These are phyloP conservation scores for Chloromyia formosa DNA, from an alignment of 2,888 invertebrate species.

Conservation along the genomic window DNA sequence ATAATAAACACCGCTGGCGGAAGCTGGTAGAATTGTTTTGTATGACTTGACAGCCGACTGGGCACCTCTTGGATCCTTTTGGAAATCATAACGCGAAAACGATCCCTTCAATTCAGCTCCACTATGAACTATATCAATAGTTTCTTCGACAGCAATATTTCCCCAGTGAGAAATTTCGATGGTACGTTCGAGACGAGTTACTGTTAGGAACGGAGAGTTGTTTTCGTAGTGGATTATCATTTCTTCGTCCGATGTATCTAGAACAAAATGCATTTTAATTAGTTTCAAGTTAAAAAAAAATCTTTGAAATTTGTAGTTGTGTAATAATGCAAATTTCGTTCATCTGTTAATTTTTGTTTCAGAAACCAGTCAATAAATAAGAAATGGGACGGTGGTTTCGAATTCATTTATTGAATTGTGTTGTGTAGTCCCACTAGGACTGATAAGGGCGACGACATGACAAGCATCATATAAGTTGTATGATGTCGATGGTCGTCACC, in stretches of 20 bases:
- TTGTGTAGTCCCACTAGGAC: too few species aligned
- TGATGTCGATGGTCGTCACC: too few species aligned
- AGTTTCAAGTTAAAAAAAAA: not conserved
- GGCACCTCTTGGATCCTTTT: conserved; percentile 88
- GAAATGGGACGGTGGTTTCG: too few species aligned
- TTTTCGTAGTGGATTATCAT: conserved; percentile 93
- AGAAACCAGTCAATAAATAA: too few species aligned
- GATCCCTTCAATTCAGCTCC: conserved; percentile 94
- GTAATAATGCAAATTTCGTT: too few species aligned
- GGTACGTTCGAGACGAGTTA: conserved; percentile 82
- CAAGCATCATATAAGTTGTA: too few species aligned
- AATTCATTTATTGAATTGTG: too few species aligned
- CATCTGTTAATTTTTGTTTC: too few species aligned
- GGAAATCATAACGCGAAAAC: conserved; percentile 97
- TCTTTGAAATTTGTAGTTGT: too few species aligned
- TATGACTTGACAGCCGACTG: conserved; percentile 92
- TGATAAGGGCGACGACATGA: too few species aligned
- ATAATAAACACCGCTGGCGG: conserved; percentile 96
- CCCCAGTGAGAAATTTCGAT: conserved; percentile 99
- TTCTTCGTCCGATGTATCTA: conserved; percentile 71
- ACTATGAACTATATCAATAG: conserved; percentile 88
- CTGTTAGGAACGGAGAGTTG: conserved; percentile 95
- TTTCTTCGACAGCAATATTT: conserved; percentile 96
- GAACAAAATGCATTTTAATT: conserved; percentile 31
- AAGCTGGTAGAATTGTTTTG: conserved; percentile 84